phyloP scores from a whole-genome alignment of 1,140 invertebrate species.

The Gryllus bimaculatus region DNA sequence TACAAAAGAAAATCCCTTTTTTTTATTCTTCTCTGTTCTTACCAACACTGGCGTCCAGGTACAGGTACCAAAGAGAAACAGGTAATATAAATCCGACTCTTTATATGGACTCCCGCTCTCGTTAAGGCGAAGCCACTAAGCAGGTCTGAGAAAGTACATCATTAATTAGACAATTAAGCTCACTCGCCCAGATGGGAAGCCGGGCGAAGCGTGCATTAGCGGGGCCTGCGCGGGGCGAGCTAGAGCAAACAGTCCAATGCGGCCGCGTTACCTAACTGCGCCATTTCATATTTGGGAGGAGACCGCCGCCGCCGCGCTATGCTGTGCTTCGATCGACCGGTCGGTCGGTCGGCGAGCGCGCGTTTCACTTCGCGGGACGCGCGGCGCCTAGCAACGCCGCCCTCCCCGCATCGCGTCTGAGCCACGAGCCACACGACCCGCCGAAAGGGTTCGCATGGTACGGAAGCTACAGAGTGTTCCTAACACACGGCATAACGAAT shows the following conservation, averaged over 20 bases:
- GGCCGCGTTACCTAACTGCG: neutral
- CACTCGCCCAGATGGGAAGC: neutral
- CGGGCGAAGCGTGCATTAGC: neutral
- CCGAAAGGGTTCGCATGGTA: no score
- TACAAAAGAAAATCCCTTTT: neutral
- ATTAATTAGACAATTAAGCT: neutral
- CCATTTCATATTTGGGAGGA: neutral
- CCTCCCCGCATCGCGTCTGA: no score
- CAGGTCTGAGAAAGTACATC: neutral
- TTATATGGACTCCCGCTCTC: neutral
- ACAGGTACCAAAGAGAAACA: constrained; percentile 4
- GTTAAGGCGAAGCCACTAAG: neutral
- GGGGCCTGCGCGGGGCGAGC: no score
- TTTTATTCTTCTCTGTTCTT: neutral
- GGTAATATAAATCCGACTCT: constrained; percentile 1
- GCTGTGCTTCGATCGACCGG: neutral
- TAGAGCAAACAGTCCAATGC: neutral
- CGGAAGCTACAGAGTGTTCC: no score
- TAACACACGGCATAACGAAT: no score
- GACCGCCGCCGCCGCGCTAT: neutral
- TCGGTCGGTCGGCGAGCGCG: no score
- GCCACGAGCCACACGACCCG: no score
- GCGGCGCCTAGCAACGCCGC: no score
- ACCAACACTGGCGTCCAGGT: neutral
- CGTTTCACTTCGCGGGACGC: no score